A percentile compares a stretch with the other conserved stretches of the same genome.
Evolutionary conservation across 2,888 invertebrate species (phyloP).

Genomic region (Acanthococcus lagerstroemiae): DNA sequence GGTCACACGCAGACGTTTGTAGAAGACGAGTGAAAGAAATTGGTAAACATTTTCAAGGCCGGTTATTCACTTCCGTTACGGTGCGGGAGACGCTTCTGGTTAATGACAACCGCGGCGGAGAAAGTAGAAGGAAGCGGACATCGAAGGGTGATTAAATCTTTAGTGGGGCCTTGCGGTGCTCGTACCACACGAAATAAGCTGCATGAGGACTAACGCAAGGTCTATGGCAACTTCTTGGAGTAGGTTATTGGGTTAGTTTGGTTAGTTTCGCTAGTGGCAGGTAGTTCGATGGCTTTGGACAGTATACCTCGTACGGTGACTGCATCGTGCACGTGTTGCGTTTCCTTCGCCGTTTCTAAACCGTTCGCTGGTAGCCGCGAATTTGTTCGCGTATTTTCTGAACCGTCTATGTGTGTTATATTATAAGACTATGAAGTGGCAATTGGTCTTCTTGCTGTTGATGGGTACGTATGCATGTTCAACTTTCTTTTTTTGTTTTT

Average conservation of each 20-base stretch:
- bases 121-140: slow-evolving; percentile 24
- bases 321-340: slow-evolving; percentile 7
- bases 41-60: slow-evolving; percentile 12
- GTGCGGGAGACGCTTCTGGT: no score
- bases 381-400: neutral
- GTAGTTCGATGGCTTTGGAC: slow-evolving; percentile 28
- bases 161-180: slow-evolving; percentile 15
- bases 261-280: slow-evolving; percentile 19
- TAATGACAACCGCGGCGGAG: slow-evolving; percentile 1
- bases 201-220: slow-evolving; percentile 15
- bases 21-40: no score
- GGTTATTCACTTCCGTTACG: slow-evolving; percentile 20
- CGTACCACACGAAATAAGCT: no score
- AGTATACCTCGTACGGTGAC: slow-evolving; percentile 9
- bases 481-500: slow-evolving; percentile 1
- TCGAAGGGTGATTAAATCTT: slow-evolving; percentile 10
- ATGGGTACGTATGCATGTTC: slow-evolving; percentile 14
- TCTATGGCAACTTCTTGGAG: slow-evolving; percentile 26
- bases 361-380: neutral
- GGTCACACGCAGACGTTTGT: no score
- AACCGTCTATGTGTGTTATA: no score
- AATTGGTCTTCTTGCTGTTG: slow-evolving; percentile 20
- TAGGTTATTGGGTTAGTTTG: slow-evolving; percentile 30
- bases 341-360: slow-evolving; percentile 3
- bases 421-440: slow-evolving; percentile 27